These are phyloP conservation scores for Sphenopsis melanotis DNA, from an alignment of 2,797 vertebrate genomes.

Conservation along the genomic window DNA sequence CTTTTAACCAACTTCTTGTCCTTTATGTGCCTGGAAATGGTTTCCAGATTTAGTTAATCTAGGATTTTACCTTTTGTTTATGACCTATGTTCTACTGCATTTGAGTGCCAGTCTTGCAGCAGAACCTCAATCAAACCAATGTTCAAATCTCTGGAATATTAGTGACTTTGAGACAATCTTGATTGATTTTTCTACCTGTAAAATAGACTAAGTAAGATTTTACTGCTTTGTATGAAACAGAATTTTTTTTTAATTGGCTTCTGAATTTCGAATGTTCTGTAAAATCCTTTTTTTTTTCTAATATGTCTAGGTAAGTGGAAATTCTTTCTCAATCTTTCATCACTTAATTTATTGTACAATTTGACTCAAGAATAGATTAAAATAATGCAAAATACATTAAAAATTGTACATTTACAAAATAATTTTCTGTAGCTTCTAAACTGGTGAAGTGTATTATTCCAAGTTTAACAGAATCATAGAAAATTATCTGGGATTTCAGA, in stretches of 20 bases:
- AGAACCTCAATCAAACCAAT: not conserved
- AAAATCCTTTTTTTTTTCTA: not conserved
- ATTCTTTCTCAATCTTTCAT: not conserved
- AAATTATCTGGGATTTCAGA: constrained; percentile 8
- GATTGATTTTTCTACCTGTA: not conserved
- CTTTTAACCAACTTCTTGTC: not conserved
- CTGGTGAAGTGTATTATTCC: not conserved
- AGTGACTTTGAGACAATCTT: not conserved
- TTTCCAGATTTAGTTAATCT: not conserved
- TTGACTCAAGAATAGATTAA: not conserved
- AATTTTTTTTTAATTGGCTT: not conserved
- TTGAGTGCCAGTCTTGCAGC: not conserved
- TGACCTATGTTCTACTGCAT: not conserved
- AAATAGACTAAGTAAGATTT: not conserved
- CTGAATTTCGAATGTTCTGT: not conserved
- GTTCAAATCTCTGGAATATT: not conserved
- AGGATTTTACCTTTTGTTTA: not conserved
- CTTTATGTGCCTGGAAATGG: not conserved
- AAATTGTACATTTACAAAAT: not conserved
- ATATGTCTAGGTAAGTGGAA: not conserved
- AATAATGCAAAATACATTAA: not conserved
- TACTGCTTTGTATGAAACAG: not conserved
- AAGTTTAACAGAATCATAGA: not conserved
- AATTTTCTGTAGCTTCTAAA: not conserved
- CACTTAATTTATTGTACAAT: not conserved